Base-by-base conservation (phyloP, 2,797 vertebrate species). In the Pampus argenteus region DNA sequence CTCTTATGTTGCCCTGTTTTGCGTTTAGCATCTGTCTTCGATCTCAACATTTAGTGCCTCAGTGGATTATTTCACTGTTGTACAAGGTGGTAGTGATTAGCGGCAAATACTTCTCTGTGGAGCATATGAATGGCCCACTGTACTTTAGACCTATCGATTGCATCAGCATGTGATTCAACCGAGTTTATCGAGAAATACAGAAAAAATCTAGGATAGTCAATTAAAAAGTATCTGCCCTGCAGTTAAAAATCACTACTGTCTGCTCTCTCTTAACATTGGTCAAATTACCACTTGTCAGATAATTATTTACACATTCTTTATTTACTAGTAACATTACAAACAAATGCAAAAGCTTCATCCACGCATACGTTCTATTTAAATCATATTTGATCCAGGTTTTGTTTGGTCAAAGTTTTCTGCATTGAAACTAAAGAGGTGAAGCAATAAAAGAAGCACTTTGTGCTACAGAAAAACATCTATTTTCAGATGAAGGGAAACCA, bases 1-100 rank as follows among this genome's bases (percentile, higher is more conserved):
- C 58, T 38, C 38, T 65, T 31, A 65, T 44, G 31, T 58, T 55
- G 40, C 62, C 34, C 44, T 25, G 15, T 48, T 68, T 48, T 68
- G 60, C 55, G 49, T 81, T 57, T 22, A 82, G 66, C 87, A 81
- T 88, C 78, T 82, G 78, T 81, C 49, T 66, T 77, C 45, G 44
- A 66, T 80, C 80, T 74, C 48, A 51, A 50, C 72, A 52, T 68
- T 78, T 65, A 76, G 62, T 75, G 67, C 70, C 68, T 71, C 70
- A 10, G 4, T 81, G 69, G 77, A 69, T 79, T 72, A 79, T 81
- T 83, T 79, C 74, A 2, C 72, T 76, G 68, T 59, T 38, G 61
- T 62, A 66, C 63, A 87, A 87, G 83, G 83, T 90, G 88, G 83
- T 38, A 88, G 86, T 72, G 74, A 90, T 92, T 92, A 89, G 66